Percentiles rank a stretch among this genome's conserved stretches.
phyloP scores from a whole-genome alignment of 1,140 invertebrate species.

The Charaxes varanes region DNA sequence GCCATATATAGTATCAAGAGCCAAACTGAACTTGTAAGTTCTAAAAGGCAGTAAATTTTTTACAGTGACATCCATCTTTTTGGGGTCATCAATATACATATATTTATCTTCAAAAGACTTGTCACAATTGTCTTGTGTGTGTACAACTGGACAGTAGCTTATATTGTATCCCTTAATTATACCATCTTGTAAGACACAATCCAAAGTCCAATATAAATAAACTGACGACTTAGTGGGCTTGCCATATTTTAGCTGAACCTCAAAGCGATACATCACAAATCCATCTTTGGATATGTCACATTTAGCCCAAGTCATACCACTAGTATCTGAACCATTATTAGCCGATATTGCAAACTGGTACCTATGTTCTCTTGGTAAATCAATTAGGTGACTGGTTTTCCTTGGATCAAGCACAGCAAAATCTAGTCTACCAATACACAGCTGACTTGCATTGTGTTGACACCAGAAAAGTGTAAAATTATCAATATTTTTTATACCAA shows the following conservation, averaged over 20 bases:
- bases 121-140: slow-evolving; percentile 62
- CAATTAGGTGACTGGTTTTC: slow-evolving; percentile 51
- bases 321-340: slow-evolving; percentile 77
- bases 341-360: slow-evolving; percentile 82
- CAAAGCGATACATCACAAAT: slow-evolving; percentile 80
- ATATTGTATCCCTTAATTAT: slow-evolving; percentile 80
- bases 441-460: slow-evolving; percentile 53
- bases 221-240: slow-evolving; percentile 75
- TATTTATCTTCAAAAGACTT: slow-evolving; percentile 51
- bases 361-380: slow-evolving; percentile 48
- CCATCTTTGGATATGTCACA: slow-evolving; percentile 84
- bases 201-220: slow-evolving; percentile 80
- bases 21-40: slow-evolving; percentile 83
- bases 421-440: slow-evolving; percentile 53
- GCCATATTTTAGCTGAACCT: slow-evolving; percentile 75
- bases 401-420: slow-evolving; percentile 45
- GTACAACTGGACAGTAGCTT: slow-evolving; percentile 79
- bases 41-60: slow-evolving; percentile 82
- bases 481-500: slow-evolving; percentile 62
- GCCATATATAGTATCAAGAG: slow-evolving; percentile 83
- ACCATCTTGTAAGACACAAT: slow-evolving; percentile 80
- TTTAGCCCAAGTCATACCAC: slow-evolving; percentile 85
- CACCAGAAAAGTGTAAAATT: slow-evolving; percentile 87
- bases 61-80: slow-evolving; percentile 64
- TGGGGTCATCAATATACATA: slow-evolving; percentile 39